Evolutionary conservation across 2,113 vertebrate species (phyloP).

Genomic region (Symphodus melops): DNA sequence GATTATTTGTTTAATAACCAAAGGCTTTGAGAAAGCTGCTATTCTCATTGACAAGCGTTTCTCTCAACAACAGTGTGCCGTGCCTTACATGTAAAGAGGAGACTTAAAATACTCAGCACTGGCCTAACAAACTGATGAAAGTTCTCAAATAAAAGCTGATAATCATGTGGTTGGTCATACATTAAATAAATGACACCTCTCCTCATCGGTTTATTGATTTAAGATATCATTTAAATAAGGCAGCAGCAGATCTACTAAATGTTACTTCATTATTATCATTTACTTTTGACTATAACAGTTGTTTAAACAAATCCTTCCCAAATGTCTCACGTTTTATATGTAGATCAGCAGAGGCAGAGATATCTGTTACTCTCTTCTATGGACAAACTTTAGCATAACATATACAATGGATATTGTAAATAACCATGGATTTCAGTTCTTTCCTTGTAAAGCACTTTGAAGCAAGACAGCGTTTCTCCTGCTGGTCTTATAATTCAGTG

Average conservation of each 20-base stretch:
- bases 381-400: too few species aligned
- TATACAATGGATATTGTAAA: too few species aligned
- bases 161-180: neutral
- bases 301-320: too few species aligned
- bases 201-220: neutral
- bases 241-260: too few species aligned
- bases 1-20: constrained; percentile 9
- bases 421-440: too few species aligned
- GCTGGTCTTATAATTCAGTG: neutral
- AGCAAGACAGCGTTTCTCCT: neutral
- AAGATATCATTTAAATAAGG: neutral
- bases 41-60: constrained; percentile 38
- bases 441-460: neutral
- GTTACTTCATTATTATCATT: too few species aligned
- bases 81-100: neutral
- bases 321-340: too few species aligned
- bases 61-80: constrained; percentile 30
- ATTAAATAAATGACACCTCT: neutral
- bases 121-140: neutral
- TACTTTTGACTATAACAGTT: too few species aligned
- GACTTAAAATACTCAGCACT: neutral
- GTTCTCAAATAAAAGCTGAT: neutral
- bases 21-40: constrained; percentile 38
- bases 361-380: neutral
- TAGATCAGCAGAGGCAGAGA: neutral